These are phyloP conservation scores for Drosophila flavopinicola DNA, from an alignment of 2,888 invertebrate species.

Conservation along the genomic window DNA sequence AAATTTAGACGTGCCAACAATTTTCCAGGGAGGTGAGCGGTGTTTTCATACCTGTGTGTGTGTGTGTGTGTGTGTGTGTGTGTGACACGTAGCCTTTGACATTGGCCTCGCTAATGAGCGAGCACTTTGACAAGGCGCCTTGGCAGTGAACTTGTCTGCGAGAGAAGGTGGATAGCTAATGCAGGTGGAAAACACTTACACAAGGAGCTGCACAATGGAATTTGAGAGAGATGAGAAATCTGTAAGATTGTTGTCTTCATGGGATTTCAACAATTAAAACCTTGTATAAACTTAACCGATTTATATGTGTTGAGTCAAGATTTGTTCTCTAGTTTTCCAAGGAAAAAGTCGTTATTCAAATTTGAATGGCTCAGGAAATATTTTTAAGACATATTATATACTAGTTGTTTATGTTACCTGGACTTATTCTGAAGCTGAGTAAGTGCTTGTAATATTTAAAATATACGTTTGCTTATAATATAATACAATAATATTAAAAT, in stretches of 20 bases:
- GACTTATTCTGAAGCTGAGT: neutral
- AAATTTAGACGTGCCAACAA: conserved; percentile 50
- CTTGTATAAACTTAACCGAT: no score
- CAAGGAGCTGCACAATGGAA: conserved; percentile 4
- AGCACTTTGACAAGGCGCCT: conserved; percentile 66
- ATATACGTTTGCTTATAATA: conserved; percentile 10
- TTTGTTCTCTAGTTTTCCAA: no score
- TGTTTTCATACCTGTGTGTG: neutral
- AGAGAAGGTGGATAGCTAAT: conserved; percentile 30
- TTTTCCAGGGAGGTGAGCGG: neutral
- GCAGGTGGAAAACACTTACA: conserved; percentile 12
- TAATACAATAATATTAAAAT: neutral
- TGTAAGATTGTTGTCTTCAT: no score
- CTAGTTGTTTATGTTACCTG: no score
- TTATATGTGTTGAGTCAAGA: no score
- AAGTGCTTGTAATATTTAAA: neutral
- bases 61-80: conserved; percentile 23
- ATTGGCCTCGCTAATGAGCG: conserved; percentile 76
- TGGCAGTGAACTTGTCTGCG: conserved; percentile 65
- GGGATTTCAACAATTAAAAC: no score
- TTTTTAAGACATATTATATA: no score
- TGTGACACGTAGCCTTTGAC: conserved; percentile 76
- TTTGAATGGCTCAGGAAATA: no score
- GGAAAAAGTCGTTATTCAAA: no score
- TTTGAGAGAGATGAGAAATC: neutral